phyloP scores from a whole-genome alignment of 2,113 vertebrate genomes.

The Empidonax traillii region DNA sequence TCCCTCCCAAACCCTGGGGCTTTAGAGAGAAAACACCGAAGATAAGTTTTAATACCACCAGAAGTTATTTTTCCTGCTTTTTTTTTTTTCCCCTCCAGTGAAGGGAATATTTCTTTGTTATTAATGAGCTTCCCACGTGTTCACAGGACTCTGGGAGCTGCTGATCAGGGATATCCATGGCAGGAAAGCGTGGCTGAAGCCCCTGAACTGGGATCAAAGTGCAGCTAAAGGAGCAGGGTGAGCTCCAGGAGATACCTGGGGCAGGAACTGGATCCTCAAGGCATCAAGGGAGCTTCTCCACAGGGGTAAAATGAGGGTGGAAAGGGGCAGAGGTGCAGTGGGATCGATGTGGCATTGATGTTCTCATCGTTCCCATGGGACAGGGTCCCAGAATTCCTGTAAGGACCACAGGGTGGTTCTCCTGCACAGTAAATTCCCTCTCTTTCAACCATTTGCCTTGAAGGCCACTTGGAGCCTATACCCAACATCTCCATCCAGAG shows the following conservation, averaged over 20 bases:
- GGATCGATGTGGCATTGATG: background rate
- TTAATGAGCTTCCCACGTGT: fast-evolving
- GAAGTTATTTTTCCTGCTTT: background rate
- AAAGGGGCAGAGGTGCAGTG: background rate
- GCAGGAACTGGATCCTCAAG: background rate
- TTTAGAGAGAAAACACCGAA: background rate
- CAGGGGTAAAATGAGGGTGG: background rate
- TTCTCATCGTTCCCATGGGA: background rate
- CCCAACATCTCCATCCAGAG: background rate
- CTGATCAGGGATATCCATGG: background rate
- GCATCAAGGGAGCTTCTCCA: background rate
- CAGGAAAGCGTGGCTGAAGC: fast-evolving
- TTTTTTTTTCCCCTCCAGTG: background rate
- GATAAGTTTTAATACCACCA: background rate
- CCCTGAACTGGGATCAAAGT: fast-evolving
- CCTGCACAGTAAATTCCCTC: background rate
- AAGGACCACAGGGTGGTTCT: background rate
- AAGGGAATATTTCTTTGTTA: background rate
- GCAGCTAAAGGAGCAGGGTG: background rate
- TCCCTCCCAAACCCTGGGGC: too few relatives aligned
- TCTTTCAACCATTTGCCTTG: background rate
- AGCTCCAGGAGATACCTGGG: background rate
- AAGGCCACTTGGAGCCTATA: background rate
- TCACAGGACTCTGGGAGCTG: background rate
- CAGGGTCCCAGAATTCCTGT: background rate